Evolutionary conservation across 2,888 invertebrate genomes (phyloP).

Genomic region (Epirrita christyi): DNA sequence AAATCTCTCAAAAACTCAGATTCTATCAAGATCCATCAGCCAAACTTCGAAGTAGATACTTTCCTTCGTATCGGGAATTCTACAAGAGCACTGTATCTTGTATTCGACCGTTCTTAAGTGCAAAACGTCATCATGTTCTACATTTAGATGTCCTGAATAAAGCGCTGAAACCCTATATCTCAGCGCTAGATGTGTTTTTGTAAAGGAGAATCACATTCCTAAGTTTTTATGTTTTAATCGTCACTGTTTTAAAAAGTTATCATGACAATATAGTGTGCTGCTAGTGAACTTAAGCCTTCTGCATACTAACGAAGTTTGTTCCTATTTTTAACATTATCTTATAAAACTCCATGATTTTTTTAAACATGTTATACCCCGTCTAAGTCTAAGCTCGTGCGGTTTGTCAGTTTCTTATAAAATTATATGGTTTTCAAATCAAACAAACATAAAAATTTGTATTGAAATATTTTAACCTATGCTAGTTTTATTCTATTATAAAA

Average conservation of each 20-base stretch:
- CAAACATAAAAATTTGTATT: too few relatives aligned
- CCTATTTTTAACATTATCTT: too few relatives aligned
- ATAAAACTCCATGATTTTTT: too few relatives aligned
- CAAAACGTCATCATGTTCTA: conserved; percentile 58
- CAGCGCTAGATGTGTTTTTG: conserved; percentile 22
- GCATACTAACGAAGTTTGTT: too few relatives aligned
- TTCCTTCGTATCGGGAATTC: conserved; percentile 43
- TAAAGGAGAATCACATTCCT: conserved; percentile 16
- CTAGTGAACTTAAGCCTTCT: too few relatives aligned
- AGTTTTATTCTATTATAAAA: too few relatives aligned
- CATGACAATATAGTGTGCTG: too few relatives aligned
- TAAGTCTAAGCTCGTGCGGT: too few relatives aligned
- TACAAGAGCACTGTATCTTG: conserved; percentile 55
- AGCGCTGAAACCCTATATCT: conserved; percentile 30
- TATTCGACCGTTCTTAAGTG: conserved; percentile 59
- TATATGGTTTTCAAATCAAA: too few relatives aligned
- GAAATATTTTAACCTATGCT: too few relatives aligned
- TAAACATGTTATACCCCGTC: too few relatives aligned
- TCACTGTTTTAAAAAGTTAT: not conserved
- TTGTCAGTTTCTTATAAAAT: too few relatives aligned
- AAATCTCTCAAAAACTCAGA: not conserved
- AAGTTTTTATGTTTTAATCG: conserved; percentile 7
- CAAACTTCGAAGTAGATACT: conserved; percentile 4
- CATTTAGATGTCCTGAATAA: conserved; percentile 50
- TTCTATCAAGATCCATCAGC: conserved; percentile 6